Evolutionary conservation across 2,797 vertebrate species (phyloP).

Genomic region (Eremophila alpestris): DNA sequence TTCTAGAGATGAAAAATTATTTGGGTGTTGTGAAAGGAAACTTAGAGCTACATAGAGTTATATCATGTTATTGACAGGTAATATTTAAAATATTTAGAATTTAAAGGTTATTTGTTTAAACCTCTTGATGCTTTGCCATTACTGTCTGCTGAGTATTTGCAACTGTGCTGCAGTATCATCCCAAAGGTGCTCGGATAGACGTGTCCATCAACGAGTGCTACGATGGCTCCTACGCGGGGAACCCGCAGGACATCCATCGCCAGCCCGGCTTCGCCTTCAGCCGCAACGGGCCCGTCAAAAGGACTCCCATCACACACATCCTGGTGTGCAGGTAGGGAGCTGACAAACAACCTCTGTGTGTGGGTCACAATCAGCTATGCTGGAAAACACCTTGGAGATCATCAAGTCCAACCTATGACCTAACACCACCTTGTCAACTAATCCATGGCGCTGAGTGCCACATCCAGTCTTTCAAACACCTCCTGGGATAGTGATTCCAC

Average conservation of each 20-base stretch:
- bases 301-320: slow-evolving; percentile 95
- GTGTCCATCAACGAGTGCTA: slow-evolving; percentile 99
- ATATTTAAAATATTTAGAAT: neutral
- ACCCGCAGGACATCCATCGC: slow-evolving; percentile 98
- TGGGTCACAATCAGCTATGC: neutral
- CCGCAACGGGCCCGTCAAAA: slow-evolving; percentile 96
- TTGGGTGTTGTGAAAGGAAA: neutral
- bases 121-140: neutral
- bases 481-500: neutral
- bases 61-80: neutral
- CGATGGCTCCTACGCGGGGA: slow-evolving; percentile 97
- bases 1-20: neutral
- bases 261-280: slow-evolving; percentile 99
- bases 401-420: neutral
- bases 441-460: neutral
- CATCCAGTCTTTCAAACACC: neutral
- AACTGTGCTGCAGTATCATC: slow-evolving; percentile 87
- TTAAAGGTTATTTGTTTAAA: neutral
- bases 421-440: neutral
- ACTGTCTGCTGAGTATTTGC: neutral
- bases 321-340: slow-evolving; percentile 91
- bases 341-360: neutral
- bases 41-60: accelerated
- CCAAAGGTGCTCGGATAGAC: slow-evolving; percentile 98
- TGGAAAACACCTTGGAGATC: neutral